Conservation (phyloP, 1,140 invertebrate genomes). For the Phymastichus coffea region DNA sequence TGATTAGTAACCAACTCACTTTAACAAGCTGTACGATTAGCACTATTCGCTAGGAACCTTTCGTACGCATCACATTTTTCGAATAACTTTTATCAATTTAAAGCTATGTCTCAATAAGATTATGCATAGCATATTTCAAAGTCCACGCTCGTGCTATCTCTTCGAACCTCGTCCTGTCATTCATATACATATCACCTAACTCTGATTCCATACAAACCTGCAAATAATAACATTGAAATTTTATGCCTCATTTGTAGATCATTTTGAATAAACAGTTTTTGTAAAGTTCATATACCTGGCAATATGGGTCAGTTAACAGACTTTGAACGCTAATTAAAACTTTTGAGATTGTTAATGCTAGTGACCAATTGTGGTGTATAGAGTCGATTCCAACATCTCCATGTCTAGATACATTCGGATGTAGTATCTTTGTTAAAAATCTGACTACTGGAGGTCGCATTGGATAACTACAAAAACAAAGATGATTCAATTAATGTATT, state of each 20-base stretch:
- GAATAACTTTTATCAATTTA: constrained; percentile 9
- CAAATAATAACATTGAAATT: constrained; percentile 21
- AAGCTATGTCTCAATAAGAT: constrained; percentile 63
- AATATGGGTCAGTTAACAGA: constrained; percentile 89
- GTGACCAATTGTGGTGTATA: constrained; percentile 93
- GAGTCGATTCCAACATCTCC: constrained; percentile 96
- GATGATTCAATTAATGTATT: constrained; percentile 17
- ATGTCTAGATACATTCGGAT: constrained; percentile 93
- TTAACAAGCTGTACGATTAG: constrained; percentile 26
- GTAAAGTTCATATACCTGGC: constrained; percentile 57
- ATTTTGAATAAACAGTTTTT: background rate
- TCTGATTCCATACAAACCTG: constrained; percentile 90
- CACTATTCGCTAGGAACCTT: constrained; percentile 25
- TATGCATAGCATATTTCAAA: constrained; percentile 91
- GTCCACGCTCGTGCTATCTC: constrained; percentile 84
- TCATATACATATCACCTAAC: constrained; percentile 77
- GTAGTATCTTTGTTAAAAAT: constrained; percentile 88
- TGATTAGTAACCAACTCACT: constrained; percentile 17
- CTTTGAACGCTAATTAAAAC: constrained; percentile 88
- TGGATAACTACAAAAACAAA: constrained; percentile 73
- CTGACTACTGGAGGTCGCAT: constrained; percentile 86
- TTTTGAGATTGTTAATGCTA: constrained; percentile 89
- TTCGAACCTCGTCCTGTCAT: constrained; percentile 76
- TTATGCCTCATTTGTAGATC: too few relatives aligned
- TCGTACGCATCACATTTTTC: constrained; percentile 26